phyloP scores from a whole-genome alignment of 53 echinoderm and acorn worm species.

The Holothuria leucospilota region DNA sequence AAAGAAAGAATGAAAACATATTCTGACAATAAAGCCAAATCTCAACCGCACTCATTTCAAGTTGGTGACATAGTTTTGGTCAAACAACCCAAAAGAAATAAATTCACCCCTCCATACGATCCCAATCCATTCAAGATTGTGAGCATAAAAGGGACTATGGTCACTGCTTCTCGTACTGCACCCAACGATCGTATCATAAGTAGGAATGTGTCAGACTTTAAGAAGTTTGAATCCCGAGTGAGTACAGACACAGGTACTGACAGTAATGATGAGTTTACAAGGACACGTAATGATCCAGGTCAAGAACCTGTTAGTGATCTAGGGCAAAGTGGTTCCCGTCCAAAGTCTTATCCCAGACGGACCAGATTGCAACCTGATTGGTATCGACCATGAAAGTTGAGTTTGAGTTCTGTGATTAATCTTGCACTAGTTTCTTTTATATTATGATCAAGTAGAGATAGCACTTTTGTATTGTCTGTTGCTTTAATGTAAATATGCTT shows the following conservation, averaged over 20 bases:
- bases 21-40: neutral
- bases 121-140: neutral
- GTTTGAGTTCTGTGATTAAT: neutral
- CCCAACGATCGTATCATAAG: neutral
- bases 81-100: slow-evolving; percentile 1
- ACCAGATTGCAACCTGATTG: slow-evolving; percentile 16
- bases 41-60: neutral
- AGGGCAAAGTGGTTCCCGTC: slow-evolving; percentile 4
- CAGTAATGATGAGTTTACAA: neutral
- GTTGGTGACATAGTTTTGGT: slow-evolving; percentile 5
- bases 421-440: neutral
- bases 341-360: slow-evolving; percentile 1
- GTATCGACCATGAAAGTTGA: neutral
- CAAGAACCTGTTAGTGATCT: neutral
- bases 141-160: neutral
- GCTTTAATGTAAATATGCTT: neutral
- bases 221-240: neutral
- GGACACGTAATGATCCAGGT: neutral
- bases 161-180: neutral
- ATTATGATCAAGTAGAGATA: neutral
- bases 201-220: neutral
- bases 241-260: neutral
- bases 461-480: neutral
- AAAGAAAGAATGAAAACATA: slow-evolving; percentile 1
- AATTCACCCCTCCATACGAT: slow-evolving; percentile 16